Evolutionary conservation across 2,888 invertebrate genomes (phyloP), one percentile per base, ranked within the genome.

Genomic region (Xylota segnis): DNA sequence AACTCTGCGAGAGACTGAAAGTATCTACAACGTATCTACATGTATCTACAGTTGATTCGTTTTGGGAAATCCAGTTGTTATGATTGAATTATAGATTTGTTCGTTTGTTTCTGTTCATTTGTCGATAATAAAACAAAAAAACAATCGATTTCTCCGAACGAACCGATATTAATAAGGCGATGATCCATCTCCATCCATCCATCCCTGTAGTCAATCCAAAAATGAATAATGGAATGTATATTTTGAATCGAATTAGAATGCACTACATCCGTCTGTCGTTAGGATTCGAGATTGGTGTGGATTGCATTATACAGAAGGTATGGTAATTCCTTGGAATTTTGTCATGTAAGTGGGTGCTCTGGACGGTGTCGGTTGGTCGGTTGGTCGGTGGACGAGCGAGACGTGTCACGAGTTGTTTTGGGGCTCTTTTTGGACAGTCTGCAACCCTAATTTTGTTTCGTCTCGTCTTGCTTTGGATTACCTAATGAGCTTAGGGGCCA

Each of bases 361-460:
- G 71, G 56, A 71, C 71, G 47, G 50, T 68, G 68, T 68, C 56
- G 23, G 23, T 23, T n/a, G n/a, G n/a, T n/a, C n/a, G n/a, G n/a
- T n/a, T n/a, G n/a, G n/a, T n/a, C n/a, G n/a, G n/a, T n/a, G n/a
- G n/a, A n/a, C n/a, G n/a, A n/a, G n/a, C n/a, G n/a, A 65, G 76
- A 66, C 76, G 75, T 47, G 66, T 79, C 65, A 77, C 65, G 45
- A 63, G 52, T 70, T 47, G 52, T 70, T 47, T 50, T 12, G 5
- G 14, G 0, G 10, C 43, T 9, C 34, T 40, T 50, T 45, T 71
- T 54, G 56, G 72, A 18, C 68, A 66, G 40, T 61, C 47, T 47
- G 68, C 75, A 84, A 79, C 84, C 79, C 84, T 71, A 71, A 79
- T 75, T 79, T 68, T 12, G 34, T 74, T 58, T 74, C 58, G 58